A percentile compares a stretch with the other conserved stretches of the same genome.
Evolutionary conservation across 1,140 invertebrate genomes (phyloP).

Genomic region (Drosophila subobscura): DNA sequence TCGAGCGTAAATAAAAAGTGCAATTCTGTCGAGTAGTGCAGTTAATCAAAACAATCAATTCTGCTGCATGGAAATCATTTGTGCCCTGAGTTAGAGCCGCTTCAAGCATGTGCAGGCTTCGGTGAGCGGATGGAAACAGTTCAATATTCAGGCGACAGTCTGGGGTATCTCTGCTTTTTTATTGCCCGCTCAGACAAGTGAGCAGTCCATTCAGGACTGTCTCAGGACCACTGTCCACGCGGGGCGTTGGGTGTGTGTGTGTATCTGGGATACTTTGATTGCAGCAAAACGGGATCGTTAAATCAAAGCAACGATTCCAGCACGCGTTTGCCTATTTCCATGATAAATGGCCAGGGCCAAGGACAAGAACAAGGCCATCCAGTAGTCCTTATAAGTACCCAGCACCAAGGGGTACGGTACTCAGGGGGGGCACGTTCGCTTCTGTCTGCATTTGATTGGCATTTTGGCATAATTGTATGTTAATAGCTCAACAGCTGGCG

Average conservation of each 20-base stretch:
- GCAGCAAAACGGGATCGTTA: conserved; percentile 70
- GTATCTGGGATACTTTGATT: conserved; percentile 64
- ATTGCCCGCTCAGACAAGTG: conserved; percentile 25
- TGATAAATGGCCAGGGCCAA: conserved; percentile 66
- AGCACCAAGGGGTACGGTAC: neutral
- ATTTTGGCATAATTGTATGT: conserved; percentile 76
- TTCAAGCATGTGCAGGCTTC: conserved; percentile 9
- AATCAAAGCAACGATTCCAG: conserved; percentile 69
- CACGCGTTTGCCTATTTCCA: conserved; percentile 65
- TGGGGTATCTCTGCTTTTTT: conserved; percentile 28
- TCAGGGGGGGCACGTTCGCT: conserved; percentile 15
- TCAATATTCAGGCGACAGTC: conserved; percentile 11
- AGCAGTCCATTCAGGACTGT: neutral
- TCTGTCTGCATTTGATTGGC: conserved; percentile 66
- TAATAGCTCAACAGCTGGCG: conserved; percentile 74
- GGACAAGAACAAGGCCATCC: conserved; percentile 10
- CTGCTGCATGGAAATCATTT: no score
- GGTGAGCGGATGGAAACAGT: conserved; percentile 20
- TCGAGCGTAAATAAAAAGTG: no score
- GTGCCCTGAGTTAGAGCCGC: no score
- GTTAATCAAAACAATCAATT: no score
- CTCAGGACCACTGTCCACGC: conserved; percentile 5
- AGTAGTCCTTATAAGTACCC: no score
- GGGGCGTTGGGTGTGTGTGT: conserved; percentile 13
- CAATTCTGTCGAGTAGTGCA: no score